phyloP scores from a whole-genome alignment of 2,888 invertebrate species.

The Heliconius cydno region DNA sequence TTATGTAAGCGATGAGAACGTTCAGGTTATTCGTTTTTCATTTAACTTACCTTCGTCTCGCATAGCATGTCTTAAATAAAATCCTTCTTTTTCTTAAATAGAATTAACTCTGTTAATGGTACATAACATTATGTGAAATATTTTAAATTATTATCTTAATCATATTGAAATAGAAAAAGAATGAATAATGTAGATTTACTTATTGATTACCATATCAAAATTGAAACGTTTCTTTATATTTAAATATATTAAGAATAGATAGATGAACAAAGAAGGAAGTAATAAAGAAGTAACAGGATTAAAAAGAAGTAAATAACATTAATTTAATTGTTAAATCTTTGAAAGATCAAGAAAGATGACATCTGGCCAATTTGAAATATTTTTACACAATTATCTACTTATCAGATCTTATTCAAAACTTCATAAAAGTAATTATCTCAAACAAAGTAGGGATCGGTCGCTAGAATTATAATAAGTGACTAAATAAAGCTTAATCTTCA shows the following conservation, averaged over 20 bases:
- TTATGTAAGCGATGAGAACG: conserved; percentile 7
- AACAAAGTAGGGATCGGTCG: not conserved
- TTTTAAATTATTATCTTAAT: too few relatives aligned
- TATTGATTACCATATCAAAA: too few relatives aligned
- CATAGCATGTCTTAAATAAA: not conserved
- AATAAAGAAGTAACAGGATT: too few relatives aligned
- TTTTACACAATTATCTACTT: not conserved
- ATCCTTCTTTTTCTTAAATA: not conserved
- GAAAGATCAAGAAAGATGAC: not conserved
- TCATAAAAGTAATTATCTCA: conserved; percentile 10
- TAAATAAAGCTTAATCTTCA: conserved; percentile 8
- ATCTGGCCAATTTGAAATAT: not conserved
- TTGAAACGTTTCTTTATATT: too few relatives aligned
- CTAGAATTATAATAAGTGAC: not conserved
- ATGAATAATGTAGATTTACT: too few relatives aligned
- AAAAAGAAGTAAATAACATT: too few relatives aligned
- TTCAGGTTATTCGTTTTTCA: conserved; percentile 16
- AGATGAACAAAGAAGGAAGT: too few relatives aligned
- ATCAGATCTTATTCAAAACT: not conserved
- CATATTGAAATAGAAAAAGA: too few relatives aligned
- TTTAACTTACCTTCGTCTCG: not conserved
- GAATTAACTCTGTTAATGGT: not conserved
- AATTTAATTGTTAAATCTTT: too few relatives aligned
- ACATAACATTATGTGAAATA: not conserved
- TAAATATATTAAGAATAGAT: too few relatives aligned